Percentiles rank a stretch among this genome's conserved stretches.
These are phyloP conservation scores for Ceratina calcarata DNA, from an alignment of 1,140 invertebrate genomes.

Conservation along the genomic window DNA sequence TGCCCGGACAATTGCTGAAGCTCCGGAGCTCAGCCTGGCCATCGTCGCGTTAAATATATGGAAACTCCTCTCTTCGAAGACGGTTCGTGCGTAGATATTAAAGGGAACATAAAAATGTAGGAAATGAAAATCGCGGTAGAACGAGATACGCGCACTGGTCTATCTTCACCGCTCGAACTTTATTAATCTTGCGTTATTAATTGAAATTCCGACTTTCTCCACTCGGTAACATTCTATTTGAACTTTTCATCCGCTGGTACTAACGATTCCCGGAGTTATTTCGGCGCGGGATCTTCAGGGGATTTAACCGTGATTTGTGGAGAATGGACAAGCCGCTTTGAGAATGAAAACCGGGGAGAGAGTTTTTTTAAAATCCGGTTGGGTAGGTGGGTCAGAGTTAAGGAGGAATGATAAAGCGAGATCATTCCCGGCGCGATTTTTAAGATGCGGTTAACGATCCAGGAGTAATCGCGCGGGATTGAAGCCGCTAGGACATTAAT, in stretches of 20 bases:
- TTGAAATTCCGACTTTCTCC: neutral
- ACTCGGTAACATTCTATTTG: neutral
- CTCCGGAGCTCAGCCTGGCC: neutral
- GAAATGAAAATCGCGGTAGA: too few relatives aligned
- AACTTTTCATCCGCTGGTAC: too few relatives aligned
- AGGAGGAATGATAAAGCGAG: conserved; percentile 17
- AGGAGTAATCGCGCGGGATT: conserved; percentile 33
- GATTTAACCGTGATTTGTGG: neutral
- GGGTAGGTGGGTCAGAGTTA: neutral
- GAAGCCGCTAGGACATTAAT: conserved; percentile 28
- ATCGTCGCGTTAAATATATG: neutral
- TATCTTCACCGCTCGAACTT: too few relatives aligned
- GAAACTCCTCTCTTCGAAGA: neutral
- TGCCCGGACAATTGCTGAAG: neutral
- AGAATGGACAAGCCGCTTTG: too few relatives aligned
- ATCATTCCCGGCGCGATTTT: conserved; percentile 15
- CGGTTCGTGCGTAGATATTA: neutral
- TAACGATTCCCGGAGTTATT: neutral
- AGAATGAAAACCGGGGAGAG: neutral
- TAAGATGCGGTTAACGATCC: conserved; percentile 32
- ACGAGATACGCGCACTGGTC: too few relatives aligned
- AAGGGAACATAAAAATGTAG: neutral
- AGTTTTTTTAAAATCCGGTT: neutral
- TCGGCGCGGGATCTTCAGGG: neutral
- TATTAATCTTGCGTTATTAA: neutral